Evolutionary conservation across 2,888 invertebrate genomes (phyloP).

Genomic region (Acheta domesticus): DNA sequence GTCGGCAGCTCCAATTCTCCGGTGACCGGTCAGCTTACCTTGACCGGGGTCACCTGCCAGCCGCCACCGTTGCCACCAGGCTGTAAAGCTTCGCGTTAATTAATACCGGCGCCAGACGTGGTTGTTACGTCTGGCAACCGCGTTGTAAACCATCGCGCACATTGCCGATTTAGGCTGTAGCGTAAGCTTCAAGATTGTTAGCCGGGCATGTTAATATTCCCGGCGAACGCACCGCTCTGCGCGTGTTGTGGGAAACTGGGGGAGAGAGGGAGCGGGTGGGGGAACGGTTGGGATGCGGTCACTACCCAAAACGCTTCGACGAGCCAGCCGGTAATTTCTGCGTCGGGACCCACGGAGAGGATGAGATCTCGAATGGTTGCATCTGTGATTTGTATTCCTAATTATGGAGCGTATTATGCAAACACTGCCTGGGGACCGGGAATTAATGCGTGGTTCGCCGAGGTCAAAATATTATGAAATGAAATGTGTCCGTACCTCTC

Average conservation of each 20-base stretch:
- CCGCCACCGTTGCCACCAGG: background rate
- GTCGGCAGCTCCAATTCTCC: too few species aligned
- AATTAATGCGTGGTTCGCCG: background rate
- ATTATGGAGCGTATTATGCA: background rate
- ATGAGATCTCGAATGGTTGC: slow-evolving; percentile 5
- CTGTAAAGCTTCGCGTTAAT: background rate
- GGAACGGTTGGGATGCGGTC: too few species aligned
- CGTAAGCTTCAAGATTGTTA: background rate
- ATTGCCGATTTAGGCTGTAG: background rate
- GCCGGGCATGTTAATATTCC: background rate
- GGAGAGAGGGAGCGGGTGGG: too few species aligned
- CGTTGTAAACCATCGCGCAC: background rate
- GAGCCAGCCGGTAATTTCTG: too few species aligned
- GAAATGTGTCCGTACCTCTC: background rate
- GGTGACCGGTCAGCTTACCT: too few species aligned
- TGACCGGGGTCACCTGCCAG: too few species aligned
- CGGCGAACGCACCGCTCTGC: too few species aligned
- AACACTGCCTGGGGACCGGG: background rate
- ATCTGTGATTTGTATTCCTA: background rate
- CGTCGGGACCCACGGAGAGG: background rate
- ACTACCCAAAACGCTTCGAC: too few species aligned
- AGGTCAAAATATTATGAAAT: slow-evolving; percentile 18
- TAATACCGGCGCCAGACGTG: background rate
- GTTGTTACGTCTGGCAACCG: background rate
- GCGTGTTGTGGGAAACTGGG: too few species aligned